Base-by-base conservation (phyloP, 2,888 invertebrate genomes). In the Metacarcinus magister region DNA sequence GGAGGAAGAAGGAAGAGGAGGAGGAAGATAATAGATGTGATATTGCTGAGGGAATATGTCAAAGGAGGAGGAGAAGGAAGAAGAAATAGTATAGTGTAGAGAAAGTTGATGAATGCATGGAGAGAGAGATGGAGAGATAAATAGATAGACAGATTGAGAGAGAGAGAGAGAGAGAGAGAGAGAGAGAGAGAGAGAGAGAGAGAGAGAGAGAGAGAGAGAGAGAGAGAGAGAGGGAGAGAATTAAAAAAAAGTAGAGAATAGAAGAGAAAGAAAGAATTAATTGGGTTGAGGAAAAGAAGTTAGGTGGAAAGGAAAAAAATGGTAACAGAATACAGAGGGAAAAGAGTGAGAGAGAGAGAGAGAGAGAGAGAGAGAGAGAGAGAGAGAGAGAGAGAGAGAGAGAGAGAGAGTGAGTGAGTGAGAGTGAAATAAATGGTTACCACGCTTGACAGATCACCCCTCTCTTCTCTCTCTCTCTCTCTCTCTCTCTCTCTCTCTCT, bases 361-460 rank as follows among this genome's bases (percentile, higher is more conserved):
- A 23, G 7, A 5, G 28, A 82, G 32, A 32, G 28, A 32, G 82
- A 32, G 28, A 32, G 32, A 82, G 82, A 32, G 82, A 82, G 32
- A 82, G 82, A 82, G 28, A 32, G 32, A 32, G 82, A 32, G 32
- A 32, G 82, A 28, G 82, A 32, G 82, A 28, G 82, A 82, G 82
- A 82, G 82, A 32, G 82, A 28, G 28, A 28, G 82, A 82, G 82
- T 3, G 67, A 67, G 67, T 19, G 67, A 23, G 67, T 3, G 23
- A 13, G 82, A 32, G 82, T 82, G 82, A 82, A 82, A 82, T 82
- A 82, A 82, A 82, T 82, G 82, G 82, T 82, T 82, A 82, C 82
- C 32, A 82, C 82, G 82, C 82, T 82, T 82, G 82, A 82, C 82
- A 82, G 28, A 82, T 82, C 82, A 82, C 82, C 82, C 82, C 82